Evolutionary conservation across 2,888 invertebrate genomes (phyloP).

Genomic region (Drosophila prolongata): DNA sequence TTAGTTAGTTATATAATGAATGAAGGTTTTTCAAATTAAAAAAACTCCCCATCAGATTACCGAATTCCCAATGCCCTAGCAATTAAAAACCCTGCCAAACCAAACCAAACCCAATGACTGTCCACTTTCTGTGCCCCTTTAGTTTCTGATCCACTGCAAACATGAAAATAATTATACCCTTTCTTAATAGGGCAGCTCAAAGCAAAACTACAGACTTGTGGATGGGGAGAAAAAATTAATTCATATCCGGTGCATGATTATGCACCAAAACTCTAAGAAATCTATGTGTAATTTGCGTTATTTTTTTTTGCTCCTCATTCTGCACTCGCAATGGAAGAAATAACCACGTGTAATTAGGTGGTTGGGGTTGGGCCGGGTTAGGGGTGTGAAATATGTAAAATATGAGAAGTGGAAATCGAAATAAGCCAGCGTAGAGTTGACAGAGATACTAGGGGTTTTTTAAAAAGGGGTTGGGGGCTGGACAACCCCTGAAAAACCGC

Average conservation of each 20-base stretch:
- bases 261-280: constrained; percentile 79
- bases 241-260: constrained; percentile 82
- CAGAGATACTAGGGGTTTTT: constrained; percentile 22
- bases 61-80: not conserved
- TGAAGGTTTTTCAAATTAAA: not conserved
- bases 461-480: constrained; percentile 19
- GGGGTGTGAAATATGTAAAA: constrained; percentile 54
- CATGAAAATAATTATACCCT: constrained; percentile 39
- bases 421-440: constrained; percentile 59
- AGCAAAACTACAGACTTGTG: not conserved
- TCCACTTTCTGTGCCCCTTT: constrained; percentile 14
- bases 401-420: constrained; percentile 67
- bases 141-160: not conserved
- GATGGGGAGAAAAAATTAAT: constrained; percentile 69
- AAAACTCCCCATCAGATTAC: not conserved
- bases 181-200: constrained; percentile 15
- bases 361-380: constrained; percentile 9
- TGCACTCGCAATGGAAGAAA: constrained; percentile 16
- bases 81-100: constrained; percentile 1
- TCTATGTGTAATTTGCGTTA: constrained; percentile 58
- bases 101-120: constrained; percentile 22
- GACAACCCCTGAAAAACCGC: constrained; percentile 43
- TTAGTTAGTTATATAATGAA: not conserved
- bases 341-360: constrained; percentile 42
- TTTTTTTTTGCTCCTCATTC: constrained; percentile 27